phyloP scores from a whole-genome alignment of 2,797 vertebrate genomes.

The Nothura maculosa region DNA sequence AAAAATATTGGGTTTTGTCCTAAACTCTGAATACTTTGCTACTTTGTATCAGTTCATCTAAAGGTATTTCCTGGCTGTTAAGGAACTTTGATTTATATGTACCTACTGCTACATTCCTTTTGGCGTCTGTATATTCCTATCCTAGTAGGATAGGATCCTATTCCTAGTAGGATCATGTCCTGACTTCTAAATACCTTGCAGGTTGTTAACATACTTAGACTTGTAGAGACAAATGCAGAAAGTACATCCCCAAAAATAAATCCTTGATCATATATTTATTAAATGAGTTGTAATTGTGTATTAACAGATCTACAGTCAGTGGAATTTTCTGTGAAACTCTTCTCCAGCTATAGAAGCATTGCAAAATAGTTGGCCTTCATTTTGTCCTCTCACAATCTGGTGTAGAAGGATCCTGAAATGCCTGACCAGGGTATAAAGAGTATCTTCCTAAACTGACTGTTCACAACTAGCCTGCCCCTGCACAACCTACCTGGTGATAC shows the following conservation, averaged over 20 bases:
- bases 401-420: not conserved
- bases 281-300: not conserved
- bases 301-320: not conserved
- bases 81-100: constrained; percentile 31
- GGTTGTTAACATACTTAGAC: constrained; percentile 3
- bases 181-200: constrained; percentile 21
- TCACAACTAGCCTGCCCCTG: not conserved
- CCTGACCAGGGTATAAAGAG: constrained; percentile 1
- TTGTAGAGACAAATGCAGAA: not conserved
- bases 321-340: not conserved
- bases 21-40: not conserved
- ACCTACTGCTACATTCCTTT: constrained; percentile 2
- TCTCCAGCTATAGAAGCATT: not conserved
- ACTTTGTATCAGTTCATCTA: not conserved
- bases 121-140: constrained; percentile 50
- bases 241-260: not conserved
- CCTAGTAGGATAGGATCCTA: no score
- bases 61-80: constrained; percentile 30
- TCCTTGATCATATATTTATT: not conserved
- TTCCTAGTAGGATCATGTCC: constrained; percentile 22
- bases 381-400: constrained; percentile 2
- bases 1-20: not conserved
- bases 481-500: not conserved
- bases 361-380: constrained; percentile 9
- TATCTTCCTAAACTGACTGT: not conserved